These are phyloP conservation scores for Pluvialis apricaria DNA, from an alignment of 2,113 vertebrate species.

Conservation along the genomic window DNA sequence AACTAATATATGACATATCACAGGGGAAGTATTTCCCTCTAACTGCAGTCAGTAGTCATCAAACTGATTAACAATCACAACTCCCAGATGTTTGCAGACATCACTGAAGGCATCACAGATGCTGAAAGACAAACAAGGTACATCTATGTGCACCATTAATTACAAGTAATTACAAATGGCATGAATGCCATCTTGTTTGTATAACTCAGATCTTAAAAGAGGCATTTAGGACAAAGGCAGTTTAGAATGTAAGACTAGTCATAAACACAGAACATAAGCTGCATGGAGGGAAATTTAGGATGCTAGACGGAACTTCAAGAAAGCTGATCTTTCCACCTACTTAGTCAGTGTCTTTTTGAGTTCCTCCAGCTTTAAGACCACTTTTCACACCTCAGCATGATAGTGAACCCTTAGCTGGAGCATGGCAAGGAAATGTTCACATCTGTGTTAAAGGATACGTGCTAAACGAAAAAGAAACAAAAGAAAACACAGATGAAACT, in stretches of 20 bases:
- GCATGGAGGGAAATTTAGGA: not conserved
- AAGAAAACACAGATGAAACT: not conserved
- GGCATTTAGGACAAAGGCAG: not conserved
- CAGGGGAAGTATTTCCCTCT: not conserved
- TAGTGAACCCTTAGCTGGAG: not conserved
- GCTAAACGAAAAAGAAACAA: not conserved
- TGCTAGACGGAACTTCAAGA: not conserved
- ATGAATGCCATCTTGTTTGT: not conserved
- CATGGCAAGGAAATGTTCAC: not conserved
- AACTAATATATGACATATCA: not conserved
- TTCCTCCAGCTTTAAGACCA: not conserved
- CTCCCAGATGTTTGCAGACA: not conserved
- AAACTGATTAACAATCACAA: not conserved
- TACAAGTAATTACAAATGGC: not conserved
- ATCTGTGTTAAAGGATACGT: not conserved
- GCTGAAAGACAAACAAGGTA: not conserved
- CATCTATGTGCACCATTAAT: not conserved
- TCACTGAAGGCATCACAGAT: not conserved
- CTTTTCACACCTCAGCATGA: not conserved
- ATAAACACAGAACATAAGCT: not conserved
- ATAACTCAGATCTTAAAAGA: not conserved
- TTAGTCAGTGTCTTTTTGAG: not conserved
- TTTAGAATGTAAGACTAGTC: not conserved
- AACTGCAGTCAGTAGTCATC: not conserved
- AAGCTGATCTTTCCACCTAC: not conserved